Evolutionary conservation across 1,140 invertebrate genomes (phyloP).

Genomic region (Melipona quadrifasciata): DNA sequence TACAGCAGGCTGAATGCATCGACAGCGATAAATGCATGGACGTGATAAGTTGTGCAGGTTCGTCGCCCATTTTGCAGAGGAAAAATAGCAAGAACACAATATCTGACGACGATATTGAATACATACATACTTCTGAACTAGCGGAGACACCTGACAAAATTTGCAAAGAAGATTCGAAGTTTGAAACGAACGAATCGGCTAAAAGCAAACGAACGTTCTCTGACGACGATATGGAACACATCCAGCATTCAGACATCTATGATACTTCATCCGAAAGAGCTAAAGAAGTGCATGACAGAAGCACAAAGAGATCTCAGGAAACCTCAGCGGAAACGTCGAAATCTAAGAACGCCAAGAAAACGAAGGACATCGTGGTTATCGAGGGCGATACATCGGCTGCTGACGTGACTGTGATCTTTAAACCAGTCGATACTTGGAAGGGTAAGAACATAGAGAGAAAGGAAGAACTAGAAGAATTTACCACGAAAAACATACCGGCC

Average conservation of each 20-base stretch:
- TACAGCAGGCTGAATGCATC: slow-evolving; percentile 25
- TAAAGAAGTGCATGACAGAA: background rate
- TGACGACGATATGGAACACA: slow-evolving; percentile 76
- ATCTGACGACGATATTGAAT: slow-evolving; percentile 79
- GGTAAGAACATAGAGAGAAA: slow-evolving; percentile 12
- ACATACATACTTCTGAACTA: slow-evolving; percentile 71
- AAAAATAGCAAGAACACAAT: slow-evolving; percentile 75
- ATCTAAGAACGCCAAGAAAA: slow-evolving; percentile 45
- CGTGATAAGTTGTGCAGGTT: slow-evolving; percentile 21
- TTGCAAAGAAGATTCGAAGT: background rate
- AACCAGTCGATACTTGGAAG: slow-evolving; percentile 52
- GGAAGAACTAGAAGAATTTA: slow-evolving; percentile 35
- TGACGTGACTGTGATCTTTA: slow-evolving; percentile 67
- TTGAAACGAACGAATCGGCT: background rate
- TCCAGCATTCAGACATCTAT: slow-evolving; percentile 65
- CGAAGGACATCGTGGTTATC: slow-evolving; percentile 68
- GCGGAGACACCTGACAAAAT: slow-evolving; percentile 42
- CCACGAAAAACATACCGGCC: background rate
- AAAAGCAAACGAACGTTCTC: slow-evolving; percentile 53
- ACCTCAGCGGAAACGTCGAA: background rate
- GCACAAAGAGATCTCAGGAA: slow-evolving; percentile 23
- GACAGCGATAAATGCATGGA: background rate
- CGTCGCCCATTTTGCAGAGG: slow-evolving; percentile 54
- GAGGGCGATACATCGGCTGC: slow-evolving; percentile 49
- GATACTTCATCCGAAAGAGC: background rate